These are phyloP conservation scores for Sebastes vulpes DNA, from an alignment of 2,797 vertebrate genomes.

Conservation along the genomic window DNA sequence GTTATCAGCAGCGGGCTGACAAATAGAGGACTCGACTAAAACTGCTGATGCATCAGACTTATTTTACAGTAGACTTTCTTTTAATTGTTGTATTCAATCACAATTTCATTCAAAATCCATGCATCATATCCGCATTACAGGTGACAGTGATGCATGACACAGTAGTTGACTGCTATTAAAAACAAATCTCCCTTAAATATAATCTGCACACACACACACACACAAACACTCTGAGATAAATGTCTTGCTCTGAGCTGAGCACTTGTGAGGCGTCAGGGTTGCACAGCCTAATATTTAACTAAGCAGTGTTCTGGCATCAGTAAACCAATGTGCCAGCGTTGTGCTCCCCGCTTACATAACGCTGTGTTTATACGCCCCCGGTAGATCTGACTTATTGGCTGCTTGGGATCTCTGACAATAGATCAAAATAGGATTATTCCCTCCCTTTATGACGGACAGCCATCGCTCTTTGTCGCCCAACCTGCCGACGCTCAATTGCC, in stretches of 20 bases:
- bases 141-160: background rate
- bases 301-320: conserved; percentile 32
- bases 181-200: background rate
- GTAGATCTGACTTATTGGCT: conserved; percentile 56
- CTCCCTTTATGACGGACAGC: conserved; percentile 47
- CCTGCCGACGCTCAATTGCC: conserved; percentile 36
- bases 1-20: background rate
- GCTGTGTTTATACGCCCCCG: conserved; percentile 42
- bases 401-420: conserved; percentile 57
- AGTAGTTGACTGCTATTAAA: background rate
- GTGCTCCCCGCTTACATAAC: conserved; percentile 53
- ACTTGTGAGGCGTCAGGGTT: conserved; percentile 37
- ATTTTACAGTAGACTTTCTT: background rate
- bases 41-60: background rate
- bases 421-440: conserved; percentile 63
- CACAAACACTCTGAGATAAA: conserved; percentile 15
- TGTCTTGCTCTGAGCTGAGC: conserved; percentile 32
- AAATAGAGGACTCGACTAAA: background rate
- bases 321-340: conserved; percentile 35
- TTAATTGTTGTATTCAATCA: background rate
- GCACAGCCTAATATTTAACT: conserved; percentile 58
- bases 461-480: conserved; percentile 37
- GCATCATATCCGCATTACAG: background rate
- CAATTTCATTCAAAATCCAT: background rate
- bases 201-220: background rate